Evolutionary conservation across 2,888 invertebrate species (phyloP), one percentile per base, ranked within the genome.

Genomic region (Parelbella ahira): DNA sequence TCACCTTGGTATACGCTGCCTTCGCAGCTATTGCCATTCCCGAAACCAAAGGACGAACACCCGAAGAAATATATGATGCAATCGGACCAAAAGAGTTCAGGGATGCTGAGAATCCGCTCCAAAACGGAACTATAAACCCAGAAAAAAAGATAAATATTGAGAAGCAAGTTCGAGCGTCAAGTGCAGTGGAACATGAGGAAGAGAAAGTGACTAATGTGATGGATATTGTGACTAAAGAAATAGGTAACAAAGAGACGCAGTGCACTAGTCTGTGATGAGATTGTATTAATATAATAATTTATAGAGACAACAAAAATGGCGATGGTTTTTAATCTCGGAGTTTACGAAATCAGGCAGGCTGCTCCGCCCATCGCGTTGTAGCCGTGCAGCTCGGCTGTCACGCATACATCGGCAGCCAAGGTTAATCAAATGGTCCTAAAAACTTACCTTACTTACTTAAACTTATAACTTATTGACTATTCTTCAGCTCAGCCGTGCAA

Each of bases 1-100:
- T 64, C 18, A 60, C 74, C 13, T 60, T 70, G 4, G 54, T 63
- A 9, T 63, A 63, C 54, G 66, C 68, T 2, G 28, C 47, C 1
- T 61, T 60, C 50, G 65, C 60, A 3, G 32, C 39, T 4, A 0
- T 33, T 6, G 45, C 47, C 7, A 54, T 71, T 15, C 78, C 80
- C 0, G 80, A 80, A 52, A 79, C 80, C 1, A 45, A 55, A 1
- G 60, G 53, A 10, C 55, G 49, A 1, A 43, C 50, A 1, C 60
- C 63, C 0, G 61, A 64, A 0, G 38, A 72, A 28, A 73, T 79
- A 19, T 75, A 76, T 44, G 53, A 47, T 5, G 20, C 27, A 5
- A 36, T 70, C 6, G 29, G 38, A 12, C 32, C 25, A 5, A 27
- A 13, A 13, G 20, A 21, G 2, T 11, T 8, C 28, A 42, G 15